These are phyloP conservation scores for Ceratina calcarata DNA, from an alignment of 1,140 invertebrate species.

Conservation along the genomic window DNA sequence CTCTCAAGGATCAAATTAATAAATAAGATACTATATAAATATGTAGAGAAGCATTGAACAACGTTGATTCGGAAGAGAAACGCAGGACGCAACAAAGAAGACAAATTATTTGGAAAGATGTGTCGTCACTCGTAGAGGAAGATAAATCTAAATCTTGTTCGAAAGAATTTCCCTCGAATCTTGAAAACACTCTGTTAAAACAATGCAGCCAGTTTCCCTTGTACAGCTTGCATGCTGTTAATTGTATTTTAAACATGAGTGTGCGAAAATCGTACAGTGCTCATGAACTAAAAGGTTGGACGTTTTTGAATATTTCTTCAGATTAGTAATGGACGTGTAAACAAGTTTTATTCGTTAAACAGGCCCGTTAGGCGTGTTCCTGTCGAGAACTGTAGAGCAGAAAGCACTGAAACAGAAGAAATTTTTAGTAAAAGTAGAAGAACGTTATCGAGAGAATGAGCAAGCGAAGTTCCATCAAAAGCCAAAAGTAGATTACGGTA, in stretches of 20 bases:
- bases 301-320: background rate
- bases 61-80: background rate
- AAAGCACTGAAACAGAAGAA: background rate
- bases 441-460: background rate
- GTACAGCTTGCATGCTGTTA: conserved; percentile 5
- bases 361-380: background rate
- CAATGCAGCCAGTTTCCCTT: conserved; percentile 1
- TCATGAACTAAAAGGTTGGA: conserved; percentile 27
- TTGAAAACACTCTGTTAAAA: background rate
- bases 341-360: background rate
- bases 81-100: background rate
- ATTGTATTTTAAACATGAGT: conserved; percentile 25
- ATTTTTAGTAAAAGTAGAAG: conserved; percentile 3
- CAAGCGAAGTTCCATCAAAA: conserved; percentile 7
- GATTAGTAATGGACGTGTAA: background rate
- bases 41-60: conserved; percentile 19
- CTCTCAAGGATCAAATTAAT: background rate
- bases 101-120: no score
- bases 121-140: background rate
- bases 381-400: background rate
- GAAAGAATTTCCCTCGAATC: background rate
- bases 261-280: background rate
- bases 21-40: background rate
- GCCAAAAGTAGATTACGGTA: conserved; percentile 13
- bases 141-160: background rate